Evolutionary conservation across 2,888 invertebrate genomes (phyloP).

Genomic region (Plagodis dolabraria): DNA sequence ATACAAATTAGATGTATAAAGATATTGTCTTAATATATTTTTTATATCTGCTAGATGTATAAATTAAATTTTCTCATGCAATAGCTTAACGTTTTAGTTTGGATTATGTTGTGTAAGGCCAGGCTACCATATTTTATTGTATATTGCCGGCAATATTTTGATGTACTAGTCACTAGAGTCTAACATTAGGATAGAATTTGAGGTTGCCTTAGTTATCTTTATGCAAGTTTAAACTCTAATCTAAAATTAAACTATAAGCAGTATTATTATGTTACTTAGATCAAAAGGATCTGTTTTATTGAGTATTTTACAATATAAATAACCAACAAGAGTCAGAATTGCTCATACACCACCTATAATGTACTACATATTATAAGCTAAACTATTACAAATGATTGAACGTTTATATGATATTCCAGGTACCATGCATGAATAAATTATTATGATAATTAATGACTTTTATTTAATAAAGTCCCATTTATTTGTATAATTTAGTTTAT

Average conservation of each 20-base stretch:
- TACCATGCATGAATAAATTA: constrained; percentile 65
- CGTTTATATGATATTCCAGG: constrained; percentile 36
- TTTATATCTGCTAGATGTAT: too few relatives aligned
- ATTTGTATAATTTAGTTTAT: constrained; percentile 69
- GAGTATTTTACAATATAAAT: constrained; percentile 6
- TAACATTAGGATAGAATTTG: constrained; percentile 7
- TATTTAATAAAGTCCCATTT: constrained; percentile 76
- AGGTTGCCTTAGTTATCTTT: constrained; percentile 7
- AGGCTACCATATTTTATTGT: not conserved
- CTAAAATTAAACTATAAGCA: constrained; percentile 9
- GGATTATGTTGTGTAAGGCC: not conserved
- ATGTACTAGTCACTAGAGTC: constrained; percentile 13
- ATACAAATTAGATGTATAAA: too few relatives aligned
- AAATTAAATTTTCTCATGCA: too few relatives aligned
- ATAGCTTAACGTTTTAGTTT: too few relatives aligned
- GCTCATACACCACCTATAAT: constrained; percentile 82
- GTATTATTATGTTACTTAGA: constrained; percentile 3
- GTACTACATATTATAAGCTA: constrained; percentile 56
- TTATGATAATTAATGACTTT: constrained; percentile 74
- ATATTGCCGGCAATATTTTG: constrained; percentile 9
- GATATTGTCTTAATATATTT: too few relatives aligned
- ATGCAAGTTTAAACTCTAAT: constrained; percentile 11
- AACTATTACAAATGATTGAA: constrained; percentile 26
- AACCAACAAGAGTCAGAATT: constrained; percentile 57
- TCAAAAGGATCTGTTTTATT: constrained; percentile 9